Conservation (phyloP, 2,888 invertebrate genomes). For the Nineta flava region DNA sequence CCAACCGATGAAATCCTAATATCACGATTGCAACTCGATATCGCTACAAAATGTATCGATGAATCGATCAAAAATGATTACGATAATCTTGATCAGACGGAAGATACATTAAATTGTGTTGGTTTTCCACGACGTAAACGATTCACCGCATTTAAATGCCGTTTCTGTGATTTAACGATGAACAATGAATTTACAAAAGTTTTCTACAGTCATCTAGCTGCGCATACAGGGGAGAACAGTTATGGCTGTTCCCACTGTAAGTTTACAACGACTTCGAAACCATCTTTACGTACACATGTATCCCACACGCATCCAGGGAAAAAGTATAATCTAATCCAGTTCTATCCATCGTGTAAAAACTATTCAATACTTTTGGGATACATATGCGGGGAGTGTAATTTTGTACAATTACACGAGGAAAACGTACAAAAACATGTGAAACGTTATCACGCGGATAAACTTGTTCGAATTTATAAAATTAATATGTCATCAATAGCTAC, state of each 20-base stretch:
- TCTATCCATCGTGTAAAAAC: conserved; percentile 8
- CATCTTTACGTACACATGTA: conserved; percentile 19
- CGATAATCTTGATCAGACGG: conserved; percentile 24
- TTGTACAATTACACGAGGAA: conserved; percentile 43
- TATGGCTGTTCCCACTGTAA: conserved; percentile 46
- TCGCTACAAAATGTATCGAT: conserved; percentile 36
- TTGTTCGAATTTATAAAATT: conserved; percentile 27
- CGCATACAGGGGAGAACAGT: conserved; percentile 65
- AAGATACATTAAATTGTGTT: conserved; percentile 23
- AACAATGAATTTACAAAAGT: conserved; percentile 18
- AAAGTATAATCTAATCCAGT: too few relatives aligned
- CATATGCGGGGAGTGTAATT: conserved; percentile 58
- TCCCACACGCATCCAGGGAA: not conserved
- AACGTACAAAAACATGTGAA: conserved; percentile 47
- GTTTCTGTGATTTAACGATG: conserved; percentile 21
- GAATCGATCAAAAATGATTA: conserved; percentile 33
- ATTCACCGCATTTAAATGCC: conserved; percentile 20
- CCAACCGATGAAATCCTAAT: conserved; percentile 46
- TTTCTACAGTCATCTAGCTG: conserved; percentile 57
- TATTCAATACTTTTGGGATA: conserved; percentile 32
- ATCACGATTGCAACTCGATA: conserved; percentile 36
- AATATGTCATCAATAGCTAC: conserved; percentile 18
- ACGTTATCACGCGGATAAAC: conserved; percentile 33
- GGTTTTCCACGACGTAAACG: conserved; percentile 10
- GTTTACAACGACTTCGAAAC: conserved; percentile 17